Conservation (phyloP, 2,113 vertebrate species). For the Oryzias javanicus region DNA sequence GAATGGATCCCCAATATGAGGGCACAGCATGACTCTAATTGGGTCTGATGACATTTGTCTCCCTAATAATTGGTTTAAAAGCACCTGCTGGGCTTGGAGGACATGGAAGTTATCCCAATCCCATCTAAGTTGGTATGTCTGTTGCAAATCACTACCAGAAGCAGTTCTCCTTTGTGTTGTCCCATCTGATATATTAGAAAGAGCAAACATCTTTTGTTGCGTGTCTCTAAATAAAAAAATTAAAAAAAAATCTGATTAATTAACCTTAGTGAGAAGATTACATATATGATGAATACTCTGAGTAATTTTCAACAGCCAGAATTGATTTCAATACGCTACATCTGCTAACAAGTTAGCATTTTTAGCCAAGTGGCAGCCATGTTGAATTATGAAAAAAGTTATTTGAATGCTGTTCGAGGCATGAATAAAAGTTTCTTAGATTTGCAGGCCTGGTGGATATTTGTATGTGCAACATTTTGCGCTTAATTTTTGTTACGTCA, state of each 20-base stretch:
- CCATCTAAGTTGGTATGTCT: slow-evolving; percentile 25
- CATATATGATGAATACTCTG: too few relatives aligned
- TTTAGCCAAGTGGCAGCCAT: too few relatives aligned
- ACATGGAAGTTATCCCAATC: slow-evolving; percentile 21
- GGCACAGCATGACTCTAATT: slow-evolving; percentile 63
- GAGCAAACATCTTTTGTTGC: neutral
- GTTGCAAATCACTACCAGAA: slow-evolving; percentile 26
- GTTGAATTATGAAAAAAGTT: too few relatives aligned
- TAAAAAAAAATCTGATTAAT: neutral
- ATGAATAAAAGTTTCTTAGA: too few relatives aligned
- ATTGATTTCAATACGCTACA: too few relatives aligned
- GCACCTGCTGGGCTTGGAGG: slow-evolving; percentile 56
- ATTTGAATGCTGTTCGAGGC: too few relatives aligned
- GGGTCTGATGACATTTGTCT: slow-evolving; percentile 61
- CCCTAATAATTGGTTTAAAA: slow-evolving; percentile 66
- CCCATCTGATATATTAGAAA: slow-evolving; percentile 17
- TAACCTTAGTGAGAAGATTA: neutral
- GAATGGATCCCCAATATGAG: slow-evolving; percentile 40
- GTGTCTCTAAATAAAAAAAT: neutral
- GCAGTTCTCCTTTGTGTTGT: slow-evolving; percentile 22
- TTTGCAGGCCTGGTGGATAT: too few relatives aligned
- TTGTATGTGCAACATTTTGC: too few relatives aligned
- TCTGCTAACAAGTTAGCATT: too few relatives aligned
- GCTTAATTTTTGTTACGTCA: too few relatives aligned
- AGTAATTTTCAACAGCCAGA: too few relatives aligned